These are phyloP conservation scores for Corythornis madagascariensis DNA, from an alignment of 2,113 vertebrate genomes.

Conservation along the genomic window DNA sequence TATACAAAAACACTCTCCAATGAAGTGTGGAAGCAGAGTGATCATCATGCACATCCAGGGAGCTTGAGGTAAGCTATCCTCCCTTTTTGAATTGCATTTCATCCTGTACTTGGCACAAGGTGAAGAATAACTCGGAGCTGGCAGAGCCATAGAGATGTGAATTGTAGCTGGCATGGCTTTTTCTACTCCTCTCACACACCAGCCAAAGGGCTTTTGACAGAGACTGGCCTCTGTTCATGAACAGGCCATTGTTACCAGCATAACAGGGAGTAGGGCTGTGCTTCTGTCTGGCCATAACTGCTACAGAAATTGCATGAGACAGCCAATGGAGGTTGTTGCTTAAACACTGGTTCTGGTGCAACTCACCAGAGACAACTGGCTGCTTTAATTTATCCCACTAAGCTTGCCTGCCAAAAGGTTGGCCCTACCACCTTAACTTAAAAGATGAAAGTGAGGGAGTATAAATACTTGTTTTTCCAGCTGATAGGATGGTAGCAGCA, in stretches of 20 bases:
- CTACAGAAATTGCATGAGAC: neutral
- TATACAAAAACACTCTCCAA: neutral
- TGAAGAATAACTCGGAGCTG: neutral
- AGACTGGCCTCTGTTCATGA: neutral
- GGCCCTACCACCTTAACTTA: neutral
- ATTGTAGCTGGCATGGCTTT: neutral
- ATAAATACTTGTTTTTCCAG: neutral
- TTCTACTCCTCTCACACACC: neutral
- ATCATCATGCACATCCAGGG: neutral
- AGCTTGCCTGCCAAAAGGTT: neutral
- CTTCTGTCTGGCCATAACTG: neutral
- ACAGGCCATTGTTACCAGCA: neutral
- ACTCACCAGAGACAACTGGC: neutral
- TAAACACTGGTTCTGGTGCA: neutral
- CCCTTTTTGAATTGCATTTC: neutral
- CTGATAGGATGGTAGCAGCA: neutral
- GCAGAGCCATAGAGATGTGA: neutral
- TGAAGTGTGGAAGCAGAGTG: neutral
- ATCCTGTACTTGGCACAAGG: neutral
- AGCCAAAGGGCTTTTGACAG: neutral
- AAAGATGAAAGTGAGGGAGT: neutral
- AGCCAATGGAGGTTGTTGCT: neutral
- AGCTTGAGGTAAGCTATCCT: neutral
- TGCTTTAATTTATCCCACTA: neutral
- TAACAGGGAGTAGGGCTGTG: neutral